These are phyloP conservation scores for Elysia chlorotica DNA, from an alignment of 1,140 invertebrate genomes.

Conservation along the genomic window DNA sequence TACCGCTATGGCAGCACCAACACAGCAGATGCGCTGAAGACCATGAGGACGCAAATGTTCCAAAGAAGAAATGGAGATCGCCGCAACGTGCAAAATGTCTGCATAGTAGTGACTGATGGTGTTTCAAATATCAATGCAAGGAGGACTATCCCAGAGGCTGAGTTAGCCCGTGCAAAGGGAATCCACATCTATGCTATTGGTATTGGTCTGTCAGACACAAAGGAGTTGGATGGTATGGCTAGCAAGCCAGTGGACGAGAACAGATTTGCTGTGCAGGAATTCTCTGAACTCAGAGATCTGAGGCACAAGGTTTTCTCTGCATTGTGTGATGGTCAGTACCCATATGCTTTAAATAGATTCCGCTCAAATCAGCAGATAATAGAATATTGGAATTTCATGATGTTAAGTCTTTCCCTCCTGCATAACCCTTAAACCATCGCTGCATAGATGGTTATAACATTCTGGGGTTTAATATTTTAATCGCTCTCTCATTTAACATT, in stretches of 20 bases:
- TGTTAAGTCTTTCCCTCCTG: no score
- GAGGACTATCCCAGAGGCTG: constrained; percentile 46
- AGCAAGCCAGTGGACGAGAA: constrained; percentile 29
- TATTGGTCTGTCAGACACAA: constrained; percentile 36
- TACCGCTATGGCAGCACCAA: constrained; percentile 50
- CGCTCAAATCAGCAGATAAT: no score
- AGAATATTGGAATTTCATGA: no score
- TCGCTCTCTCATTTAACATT: no score
- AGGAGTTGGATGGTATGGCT: constrained; percentile 39
- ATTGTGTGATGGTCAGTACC: constrained; percentile 27
- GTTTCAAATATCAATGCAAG: constrained; percentile 50
- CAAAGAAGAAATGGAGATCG: constrained; percentile 44
- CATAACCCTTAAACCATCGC: no score
- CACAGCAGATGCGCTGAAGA: constrained; percentile 41
- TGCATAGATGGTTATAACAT: no score
- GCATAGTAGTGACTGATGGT: constrained; percentile 46
- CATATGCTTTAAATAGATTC: not conserved
- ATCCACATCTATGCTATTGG: constrained; percentile 50
- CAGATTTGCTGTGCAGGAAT: constrained; percentile 37
- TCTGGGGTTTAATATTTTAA: no score
- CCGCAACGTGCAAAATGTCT: constrained; percentile 38
- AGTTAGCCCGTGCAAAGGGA: constrained; percentile 24
- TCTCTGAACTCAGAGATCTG: constrained; percentile 38
- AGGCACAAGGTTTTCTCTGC: constrained; percentile 39
- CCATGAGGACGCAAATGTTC: constrained; percentile 45